These are phyloP conservation scores for western clawed frog (Xenopus tropicalis) DNA, from an alignment of 2,113 vertebrate genomes.

Conservation along the genomic window DNA sequence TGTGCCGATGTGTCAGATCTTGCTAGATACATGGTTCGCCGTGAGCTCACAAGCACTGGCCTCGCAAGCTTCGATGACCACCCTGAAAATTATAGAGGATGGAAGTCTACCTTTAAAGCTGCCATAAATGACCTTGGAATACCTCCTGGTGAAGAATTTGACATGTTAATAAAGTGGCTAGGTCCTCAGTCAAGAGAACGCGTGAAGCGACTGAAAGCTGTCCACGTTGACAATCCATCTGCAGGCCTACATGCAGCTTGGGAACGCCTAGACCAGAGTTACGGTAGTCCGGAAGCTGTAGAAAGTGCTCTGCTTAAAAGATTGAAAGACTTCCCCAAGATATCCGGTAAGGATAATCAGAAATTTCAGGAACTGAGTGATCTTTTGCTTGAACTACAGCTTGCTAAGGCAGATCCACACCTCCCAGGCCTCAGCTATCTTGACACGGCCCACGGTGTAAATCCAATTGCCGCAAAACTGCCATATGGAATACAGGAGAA, in stretches of 20 bases:
- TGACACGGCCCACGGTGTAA: constrained; percentile 33
- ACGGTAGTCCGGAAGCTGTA: too few species aligned
- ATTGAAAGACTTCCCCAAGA: background rate
- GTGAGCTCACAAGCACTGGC: background rate
- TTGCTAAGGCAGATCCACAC: background rate
- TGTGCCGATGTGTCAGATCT: background rate
- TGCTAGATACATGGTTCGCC: constrained; percentile 1
- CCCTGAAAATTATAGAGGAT: too few species aligned
- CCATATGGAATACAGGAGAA: constrained; percentile 32
- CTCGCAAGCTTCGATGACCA: background rate
- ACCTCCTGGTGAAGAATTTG: constrained; percentile 44
- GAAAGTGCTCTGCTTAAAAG: too few species aligned
- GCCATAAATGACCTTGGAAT: constrained; percentile 25
- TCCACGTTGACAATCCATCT: constrained; percentile 17
- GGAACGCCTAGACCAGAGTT: background rate
- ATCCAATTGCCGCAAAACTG: constrained; percentile 38
- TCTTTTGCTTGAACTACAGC: background rate
- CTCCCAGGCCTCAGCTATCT: constrained; percentile 24
- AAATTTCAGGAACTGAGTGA: constrained; percentile 11
- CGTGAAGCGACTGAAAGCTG: constrained; percentile 38
- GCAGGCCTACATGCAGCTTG: background rate
- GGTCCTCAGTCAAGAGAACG: constrained; percentile 44
- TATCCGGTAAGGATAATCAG: constrained; percentile 7
- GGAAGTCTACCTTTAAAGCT: too few species aligned
- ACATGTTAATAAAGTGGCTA: constrained; percentile 48